Base-by-base conservation (phyloP, 2,888 invertebrate genomes). In the Myopa testacea region DNA sequence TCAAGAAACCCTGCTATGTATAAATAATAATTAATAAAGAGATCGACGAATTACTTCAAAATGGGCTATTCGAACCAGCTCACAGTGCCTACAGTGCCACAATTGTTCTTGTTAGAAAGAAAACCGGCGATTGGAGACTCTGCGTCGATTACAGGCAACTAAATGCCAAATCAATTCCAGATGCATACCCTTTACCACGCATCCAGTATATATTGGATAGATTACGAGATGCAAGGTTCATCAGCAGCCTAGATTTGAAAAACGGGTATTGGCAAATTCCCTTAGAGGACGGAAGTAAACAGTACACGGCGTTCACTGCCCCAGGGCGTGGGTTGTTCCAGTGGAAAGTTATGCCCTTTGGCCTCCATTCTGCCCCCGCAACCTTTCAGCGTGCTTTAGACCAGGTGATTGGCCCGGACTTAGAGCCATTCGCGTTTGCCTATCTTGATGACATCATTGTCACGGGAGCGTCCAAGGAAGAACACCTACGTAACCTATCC, bases 1-100 rank as follows among this genome's bases (percentile, higher is more conserved):
- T 72, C 71, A 0, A 34, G 67, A 26, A 78, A 78, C 19, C 78
- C 73, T 4, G 78, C 76, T 4, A 69, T 79, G 76, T 65, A 79
- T 19, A 14, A 58, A n/a, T n/a, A 7, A 65, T 77, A 19, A 74
- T 76, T 14, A 45, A 78, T 19, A 55, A 60, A 0, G 60, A 78
- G 16, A 62, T 78, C 0, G 76, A 73, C 26, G 55, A 77, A 19
- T n/a, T 72, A 14, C 14, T 58, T 6, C 6, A 6, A 16, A 65
- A 55, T 4, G 62, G 70, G 0, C 71, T 7, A 10, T 71, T 77
- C 3, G 72, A 77, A 40, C 65, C 72, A 4, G 71, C 77, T 1
- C 4, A 37, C 4, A 77, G 76, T 26, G 55, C 75, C 2, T 77
- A 77, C 45, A 77, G 71, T 16, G 63, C 71, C 7, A 65, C 76